Evolutionary conservation across 2,888 invertebrate species (phyloP).

Genomic region (Gari tellinella): DNA sequence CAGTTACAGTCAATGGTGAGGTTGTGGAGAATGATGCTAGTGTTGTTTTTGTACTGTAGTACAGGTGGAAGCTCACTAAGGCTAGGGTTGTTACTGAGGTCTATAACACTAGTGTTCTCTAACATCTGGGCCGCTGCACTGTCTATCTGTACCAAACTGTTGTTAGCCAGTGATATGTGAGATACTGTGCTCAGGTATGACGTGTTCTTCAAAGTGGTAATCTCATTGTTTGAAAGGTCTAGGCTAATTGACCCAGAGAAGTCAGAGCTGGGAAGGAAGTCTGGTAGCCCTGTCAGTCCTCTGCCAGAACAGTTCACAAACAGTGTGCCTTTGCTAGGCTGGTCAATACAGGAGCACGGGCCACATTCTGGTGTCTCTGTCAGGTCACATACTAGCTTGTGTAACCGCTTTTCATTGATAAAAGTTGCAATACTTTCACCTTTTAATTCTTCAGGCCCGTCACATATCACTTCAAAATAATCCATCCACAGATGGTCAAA

Average conservation of each 20-base stretch:
- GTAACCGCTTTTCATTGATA: slow-evolving; percentile 3
- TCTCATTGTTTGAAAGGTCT: slow-evolving; percentile 31
- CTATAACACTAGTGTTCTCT: slow-evolving; percentile 17
- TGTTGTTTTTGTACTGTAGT: slow-evolving; percentile 24
- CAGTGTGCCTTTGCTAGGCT: slow-evolving; percentile 21
- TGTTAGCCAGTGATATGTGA: too few species aligned
- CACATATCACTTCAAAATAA: slow-evolving; percentile 34
- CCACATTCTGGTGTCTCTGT: too few species aligned
- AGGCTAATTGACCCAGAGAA: slow-evolving; percentile 23
- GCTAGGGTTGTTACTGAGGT: slow-evolving; percentile 26
- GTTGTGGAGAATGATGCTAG: too few species aligned
- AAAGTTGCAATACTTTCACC: slow-evolving; percentile 15
- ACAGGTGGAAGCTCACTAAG: slow-evolving; percentile 17
- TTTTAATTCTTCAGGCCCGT: slow-evolving; percentile 10
- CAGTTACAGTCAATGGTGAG: too few species aligned
- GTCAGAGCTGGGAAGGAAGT: too few species aligned
- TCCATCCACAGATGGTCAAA: slow-evolving; percentile 19
- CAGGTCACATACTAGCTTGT: not conserved
- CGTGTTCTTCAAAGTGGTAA: slow-evolving; percentile 10
- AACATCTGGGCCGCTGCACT: too few species aligned
- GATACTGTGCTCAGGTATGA: slow-evolving; percentile 11
- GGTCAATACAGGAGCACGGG: too few species aligned
- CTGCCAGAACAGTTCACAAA: slow-evolving; percentile 28
- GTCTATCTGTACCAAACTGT: too few species aligned
- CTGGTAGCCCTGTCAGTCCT: slow-evolving; percentile 21